Percentiles rank a stretch among this genome's conserved stretches.
phyloP scores from a whole-genome alignment of 2,888 invertebrate genomes.

The Drosophila pegasa region DNA sequence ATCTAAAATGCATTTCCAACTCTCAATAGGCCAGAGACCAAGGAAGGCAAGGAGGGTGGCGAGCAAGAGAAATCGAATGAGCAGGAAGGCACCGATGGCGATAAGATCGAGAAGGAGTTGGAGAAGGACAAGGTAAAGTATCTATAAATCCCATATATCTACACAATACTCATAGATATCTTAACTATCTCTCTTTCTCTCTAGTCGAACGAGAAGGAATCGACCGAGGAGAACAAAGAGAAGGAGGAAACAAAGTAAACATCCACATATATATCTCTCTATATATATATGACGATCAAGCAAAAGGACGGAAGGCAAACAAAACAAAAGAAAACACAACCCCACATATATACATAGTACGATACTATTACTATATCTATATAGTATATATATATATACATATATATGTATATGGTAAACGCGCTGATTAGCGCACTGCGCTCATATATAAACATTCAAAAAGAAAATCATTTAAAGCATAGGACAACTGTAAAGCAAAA shows the following conservation, averaged over 20 bases:
- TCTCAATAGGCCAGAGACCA: conserved; percentile 86
- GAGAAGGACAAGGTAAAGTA: conserved; percentile 88
- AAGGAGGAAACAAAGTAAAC: conserved; percentile 86
- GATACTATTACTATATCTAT: conserved; percentile 67
- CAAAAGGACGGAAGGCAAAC: conserved; percentile 40
- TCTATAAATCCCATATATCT: background rate
- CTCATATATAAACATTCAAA: conserved; percentile 75
- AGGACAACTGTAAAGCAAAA: conserved; percentile 78
- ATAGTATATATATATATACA: conserved; percentile 63
- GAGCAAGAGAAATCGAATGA: conserved; percentile 89
- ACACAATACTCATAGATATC: background rate
- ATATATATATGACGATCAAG: conserved; percentile 40
- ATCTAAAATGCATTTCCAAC: no score
- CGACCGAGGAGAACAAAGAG: conserved; percentile 90
- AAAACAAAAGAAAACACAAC: conserved; percentile 54
- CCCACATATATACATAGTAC: conserved; percentile 66
- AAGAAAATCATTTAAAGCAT: conserved; percentile 73
- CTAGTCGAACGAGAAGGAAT: conserved; percentile 92
- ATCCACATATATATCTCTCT: conserved; percentile 58
- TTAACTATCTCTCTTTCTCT: conserved; percentile 84
- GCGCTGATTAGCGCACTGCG: conserved; percentile 70
- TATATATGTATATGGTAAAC: conserved; percentile 49
- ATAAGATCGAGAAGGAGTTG: conserved; percentile 88
- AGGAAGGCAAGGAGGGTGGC: conserved; percentile 91
- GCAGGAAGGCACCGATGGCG: conserved; percentile 86